A percentile compares a stretch with the other conserved stretches of the same genome.
Evolutionary conservation across 2,888 invertebrate genomes (phyloP).

Genomic region (Drosophila longiperda): DNA sequence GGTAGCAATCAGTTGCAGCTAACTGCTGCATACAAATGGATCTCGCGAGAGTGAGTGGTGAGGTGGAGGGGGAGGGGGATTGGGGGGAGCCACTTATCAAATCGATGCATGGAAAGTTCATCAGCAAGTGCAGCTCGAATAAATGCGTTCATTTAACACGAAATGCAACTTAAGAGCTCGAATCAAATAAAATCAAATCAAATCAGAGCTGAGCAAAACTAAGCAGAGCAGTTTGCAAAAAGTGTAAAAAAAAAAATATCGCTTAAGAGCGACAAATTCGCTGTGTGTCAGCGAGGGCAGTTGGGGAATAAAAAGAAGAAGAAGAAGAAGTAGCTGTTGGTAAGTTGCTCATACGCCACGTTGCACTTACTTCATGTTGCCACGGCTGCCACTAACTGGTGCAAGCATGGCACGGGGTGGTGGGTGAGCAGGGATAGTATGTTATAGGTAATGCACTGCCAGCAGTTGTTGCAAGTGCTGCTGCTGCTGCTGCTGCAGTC

Average conservation of each 20-base stretch:
- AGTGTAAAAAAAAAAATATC: constrained; percentile 24
- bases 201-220: too few relatives aligned
- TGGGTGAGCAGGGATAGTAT: background rate
- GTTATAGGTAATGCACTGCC: constrained; percentile 68
- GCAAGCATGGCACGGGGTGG: background rate
- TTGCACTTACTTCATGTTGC: constrained; percentile 79
- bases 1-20: constrained; percentile 49
- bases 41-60: background rate
- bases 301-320: background rate
- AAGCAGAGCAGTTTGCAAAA: background rate
- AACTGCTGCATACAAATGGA: constrained; percentile 52
- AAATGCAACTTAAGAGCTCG: constrained; percentile 72
- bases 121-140: constrained; percentile 45
- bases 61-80: too few relatives aligned
- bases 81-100: constrained; percentile 64
- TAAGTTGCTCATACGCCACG: constrained; percentile 82
- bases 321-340: constrained; percentile 12
- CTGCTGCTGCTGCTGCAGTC: constrained; percentile 47
- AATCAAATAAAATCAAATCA: constrained; percentile 68
- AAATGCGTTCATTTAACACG: constrained; percentile 81
- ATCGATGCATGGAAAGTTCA: constrained; percentile 54
- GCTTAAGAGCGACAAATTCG: constrained; percentile 78
- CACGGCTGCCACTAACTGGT: constrained; percentile 22
- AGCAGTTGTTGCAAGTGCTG: constrained; percentile 16
- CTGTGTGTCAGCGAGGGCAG: constrained; percentile 58